These are phyloP conservation scores for Sebastes steindachneri DNA, from an alignment of 2,797 vertebrate species.

Conservation along the genomic window DNA sequence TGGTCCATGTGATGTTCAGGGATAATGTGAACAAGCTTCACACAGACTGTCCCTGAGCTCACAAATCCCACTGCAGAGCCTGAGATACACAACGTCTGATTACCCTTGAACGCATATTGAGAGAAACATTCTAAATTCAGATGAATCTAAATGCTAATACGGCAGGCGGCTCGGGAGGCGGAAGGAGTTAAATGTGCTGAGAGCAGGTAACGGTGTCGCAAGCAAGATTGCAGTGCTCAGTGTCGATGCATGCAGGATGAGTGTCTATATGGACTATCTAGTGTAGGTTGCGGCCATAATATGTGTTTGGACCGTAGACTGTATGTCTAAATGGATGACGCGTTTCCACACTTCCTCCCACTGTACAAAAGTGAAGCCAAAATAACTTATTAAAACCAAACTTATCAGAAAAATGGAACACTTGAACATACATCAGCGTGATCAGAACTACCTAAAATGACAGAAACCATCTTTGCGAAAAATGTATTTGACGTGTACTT, in stretches of 20 bases:
- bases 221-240: not conserved
- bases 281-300: not conserved
- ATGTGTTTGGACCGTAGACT: not conserved
- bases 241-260: constrained; percentile 3
- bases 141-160: constrained; percentile 52
- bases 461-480: too few species aligned
- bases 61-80: not conserved
- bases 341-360: too few species aligned
- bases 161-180: not conserved
- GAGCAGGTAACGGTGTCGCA: not conserved
- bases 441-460: too few species aligned
- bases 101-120: constrained; percentile 12
- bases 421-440: too few species aligned
- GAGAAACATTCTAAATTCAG: constrained; percentile 21
- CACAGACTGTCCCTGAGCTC: not conserved
- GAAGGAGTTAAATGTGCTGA: not conserved
- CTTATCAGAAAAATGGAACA: too few species aligned
- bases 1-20: not conserved
- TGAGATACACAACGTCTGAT: not conserved
- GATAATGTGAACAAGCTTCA: not conserved
- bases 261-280: not conserved
- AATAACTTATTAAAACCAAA: too few species aligned
- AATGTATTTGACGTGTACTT: too few species aligned
- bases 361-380: too few species aligned
- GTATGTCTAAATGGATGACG: too few species aligned